phyloP scores from a whole-genome alignment of 1,140 invertebrate species.

The Charaxes varanes region DNA sequence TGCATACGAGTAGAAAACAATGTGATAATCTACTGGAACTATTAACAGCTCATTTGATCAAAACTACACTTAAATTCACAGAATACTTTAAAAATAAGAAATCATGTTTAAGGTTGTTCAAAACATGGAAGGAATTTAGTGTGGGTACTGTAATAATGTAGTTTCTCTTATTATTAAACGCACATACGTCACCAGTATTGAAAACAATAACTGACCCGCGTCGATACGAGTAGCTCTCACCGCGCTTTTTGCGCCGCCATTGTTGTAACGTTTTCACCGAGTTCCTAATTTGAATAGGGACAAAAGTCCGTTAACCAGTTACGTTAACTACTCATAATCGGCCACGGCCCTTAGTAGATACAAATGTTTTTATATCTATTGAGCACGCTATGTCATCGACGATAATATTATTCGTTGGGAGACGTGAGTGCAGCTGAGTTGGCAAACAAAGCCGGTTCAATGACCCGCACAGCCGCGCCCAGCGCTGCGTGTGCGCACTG shows the following conservation, averaged over 20 bases:
- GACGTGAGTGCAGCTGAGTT: constrained; percentile 59
- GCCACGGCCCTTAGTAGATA: background rate
- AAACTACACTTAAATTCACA: too few species aligned
- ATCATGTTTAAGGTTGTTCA: too few species aligned
- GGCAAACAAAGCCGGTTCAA: constrained; percentile 71
- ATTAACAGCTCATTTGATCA: too few species aligned
- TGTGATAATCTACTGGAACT: too few species aligned
- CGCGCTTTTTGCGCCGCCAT: constrained; percentile 36
- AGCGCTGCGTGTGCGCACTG: constrained; percentile 41
- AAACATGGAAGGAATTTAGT: too few species aligned
- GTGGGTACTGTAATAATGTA: too few species aligned
- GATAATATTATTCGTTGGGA: constrained; percentile 50
- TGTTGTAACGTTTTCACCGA: constrained; percentile 42
- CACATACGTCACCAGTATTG: too few species aligned
- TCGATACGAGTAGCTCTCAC: constrained; percentile 44
- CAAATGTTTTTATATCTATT: constrained; percentile 9
- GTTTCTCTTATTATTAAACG: too few species aligned
- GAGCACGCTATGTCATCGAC: constrained; percentile 38
- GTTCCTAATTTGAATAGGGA: constrained; percentile 22
- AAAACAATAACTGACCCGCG: constrained; percentile 35
- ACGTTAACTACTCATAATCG: constrained; percentile 7
- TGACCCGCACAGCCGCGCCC: constrained; percentile 62
- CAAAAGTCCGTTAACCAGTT: constrained; percentile 6
- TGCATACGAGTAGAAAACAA: too few species aligned
- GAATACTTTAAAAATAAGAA: too few species aligned